Percentiles rank a stretch among this genome's conserved stretches.
phyloP scores from a whole-genome alignment of 2,888 invertebrate species.

The Tanypteryx hageni region DNA sequence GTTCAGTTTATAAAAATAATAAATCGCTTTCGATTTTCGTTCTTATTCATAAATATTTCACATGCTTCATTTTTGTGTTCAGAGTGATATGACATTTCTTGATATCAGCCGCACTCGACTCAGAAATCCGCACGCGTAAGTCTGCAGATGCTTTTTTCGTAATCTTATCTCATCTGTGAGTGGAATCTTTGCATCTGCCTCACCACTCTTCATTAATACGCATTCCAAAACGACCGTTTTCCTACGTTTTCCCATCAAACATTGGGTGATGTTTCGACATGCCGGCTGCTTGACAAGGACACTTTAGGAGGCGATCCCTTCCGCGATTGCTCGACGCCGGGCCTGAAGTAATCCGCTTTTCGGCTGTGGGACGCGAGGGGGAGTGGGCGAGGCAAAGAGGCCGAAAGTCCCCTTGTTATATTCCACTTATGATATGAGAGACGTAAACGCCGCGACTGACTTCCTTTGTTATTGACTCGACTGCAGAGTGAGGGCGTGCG shows the following conservation, averaged over 20 bases:
- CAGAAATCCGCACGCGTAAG: no score
- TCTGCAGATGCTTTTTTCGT: no score
- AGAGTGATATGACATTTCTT: no score
- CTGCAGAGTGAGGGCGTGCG: not conserved
- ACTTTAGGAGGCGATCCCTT: not conserved
- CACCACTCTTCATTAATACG: not conserved
- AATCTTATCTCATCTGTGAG: no score
- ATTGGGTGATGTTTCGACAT: not conserved
- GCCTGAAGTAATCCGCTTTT: conserved; percentile 9
- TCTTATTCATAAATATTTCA: no score
- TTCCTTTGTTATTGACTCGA: not conserved
- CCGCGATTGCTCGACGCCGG: not conserved
- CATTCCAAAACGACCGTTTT: not conserved
- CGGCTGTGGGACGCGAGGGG: not conserved
- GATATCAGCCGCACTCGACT: no score
- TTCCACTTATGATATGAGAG: not conserved
- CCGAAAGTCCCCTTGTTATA: not conserved
- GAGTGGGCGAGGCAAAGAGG: no score
- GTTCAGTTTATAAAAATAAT: no score
- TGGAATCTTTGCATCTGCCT: no score
- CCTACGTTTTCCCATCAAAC: not conserved
- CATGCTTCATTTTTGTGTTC: no score
- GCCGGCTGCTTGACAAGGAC: not conserved
- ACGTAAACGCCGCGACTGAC: not conserved
- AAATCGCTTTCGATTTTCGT: no score